A percentile compares a stretch with the other conserved stretches of the same genome.
These are phyloP conservation scores for Tenualosa ilisha DNA, from an alignment of 2,797 vertebrate genomes.

Conservation along the genomic window DNA sequence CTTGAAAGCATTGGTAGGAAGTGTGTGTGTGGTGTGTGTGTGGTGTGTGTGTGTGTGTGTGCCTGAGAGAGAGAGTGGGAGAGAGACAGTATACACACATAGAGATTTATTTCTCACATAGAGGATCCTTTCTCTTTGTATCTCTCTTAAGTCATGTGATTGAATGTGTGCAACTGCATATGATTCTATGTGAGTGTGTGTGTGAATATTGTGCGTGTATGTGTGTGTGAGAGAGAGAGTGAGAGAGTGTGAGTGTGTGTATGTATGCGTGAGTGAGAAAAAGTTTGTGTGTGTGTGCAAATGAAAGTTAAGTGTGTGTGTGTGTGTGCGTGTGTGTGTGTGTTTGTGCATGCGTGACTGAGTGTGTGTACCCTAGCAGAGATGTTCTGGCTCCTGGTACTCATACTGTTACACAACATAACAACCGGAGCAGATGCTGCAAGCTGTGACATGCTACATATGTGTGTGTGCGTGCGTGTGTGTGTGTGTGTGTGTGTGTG, in stretches of 20 bases:
- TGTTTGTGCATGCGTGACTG: not conserved
- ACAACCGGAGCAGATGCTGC: slow-evolving; percentile 34
- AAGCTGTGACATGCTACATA: not conserved
- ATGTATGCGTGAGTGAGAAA: not conserved
- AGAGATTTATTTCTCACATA: no score
- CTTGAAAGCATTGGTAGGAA: no score
- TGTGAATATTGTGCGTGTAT: not conserved
- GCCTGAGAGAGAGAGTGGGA: not conserved
- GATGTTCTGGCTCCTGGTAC: slow-evolving; percentile 27
- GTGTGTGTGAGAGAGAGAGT: no score
- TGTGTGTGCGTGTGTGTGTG: not conserved
- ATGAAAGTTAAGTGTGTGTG: not conserved
- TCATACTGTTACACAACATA: slow-evolving; percentile 27
- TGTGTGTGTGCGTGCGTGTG: not conserved
- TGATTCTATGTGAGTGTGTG: no score
- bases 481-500: slow-evolving; percentile 20
- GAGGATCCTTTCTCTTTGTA: no score
- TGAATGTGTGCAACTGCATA: not conserved
- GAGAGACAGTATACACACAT: not conserved
- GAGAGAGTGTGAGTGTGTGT: not conserved
- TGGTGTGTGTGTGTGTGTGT: no score
- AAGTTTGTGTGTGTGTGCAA: no score
- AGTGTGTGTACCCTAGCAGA: not conserved
- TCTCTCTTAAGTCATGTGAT: no score
- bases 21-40: not conserved